Conservation (phyloP, 2,113 vertebrate genomes). For the human (Homo sapiens) region DNA sequence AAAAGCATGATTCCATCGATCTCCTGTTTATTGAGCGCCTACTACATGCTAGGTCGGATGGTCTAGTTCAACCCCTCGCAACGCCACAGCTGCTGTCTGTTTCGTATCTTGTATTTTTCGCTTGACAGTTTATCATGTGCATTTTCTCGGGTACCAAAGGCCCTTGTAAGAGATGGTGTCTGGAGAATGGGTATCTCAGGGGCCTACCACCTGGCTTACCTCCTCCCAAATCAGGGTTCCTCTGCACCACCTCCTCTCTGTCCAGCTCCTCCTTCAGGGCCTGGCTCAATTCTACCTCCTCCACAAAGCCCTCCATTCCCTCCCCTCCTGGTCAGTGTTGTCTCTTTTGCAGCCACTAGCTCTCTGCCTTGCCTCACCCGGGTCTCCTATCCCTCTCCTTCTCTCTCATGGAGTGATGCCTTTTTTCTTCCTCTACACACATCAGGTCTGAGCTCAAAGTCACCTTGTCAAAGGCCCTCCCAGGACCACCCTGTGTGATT, state of each 20-base stretch:
- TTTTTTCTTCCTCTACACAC: neutral
- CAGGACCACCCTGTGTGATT: neutral
- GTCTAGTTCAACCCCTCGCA: neutral
- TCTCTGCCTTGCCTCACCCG: rapidly evolving
- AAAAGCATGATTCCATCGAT: neutral
- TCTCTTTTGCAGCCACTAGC: neutral
- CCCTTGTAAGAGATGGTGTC: rapidly evolving
- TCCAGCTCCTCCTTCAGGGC: neutral
- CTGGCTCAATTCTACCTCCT: neutral
- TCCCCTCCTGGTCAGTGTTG: no score
- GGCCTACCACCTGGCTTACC: rapidly evolving
- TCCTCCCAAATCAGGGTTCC: neutral
- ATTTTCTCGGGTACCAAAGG: neutral
- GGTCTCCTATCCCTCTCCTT: neutral
- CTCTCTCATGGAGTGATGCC: rapidly evolving
- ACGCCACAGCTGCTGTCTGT: rapidly evolving
- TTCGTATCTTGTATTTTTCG: neutral
- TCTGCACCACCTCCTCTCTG: neutral
- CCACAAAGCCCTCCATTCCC: neutral
- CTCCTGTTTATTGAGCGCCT: neutral
- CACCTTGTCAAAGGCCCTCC: neutral
- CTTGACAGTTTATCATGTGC: rapidly evolving
- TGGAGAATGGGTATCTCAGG: rapidly evolving
- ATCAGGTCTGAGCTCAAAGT: neutral
- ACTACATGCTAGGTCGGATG: rapidly evolving